Evolutionary conservation across 2,888 invertebrate genomes (phyloP).

Genomic region (Lochmaea capreae): DNA sequence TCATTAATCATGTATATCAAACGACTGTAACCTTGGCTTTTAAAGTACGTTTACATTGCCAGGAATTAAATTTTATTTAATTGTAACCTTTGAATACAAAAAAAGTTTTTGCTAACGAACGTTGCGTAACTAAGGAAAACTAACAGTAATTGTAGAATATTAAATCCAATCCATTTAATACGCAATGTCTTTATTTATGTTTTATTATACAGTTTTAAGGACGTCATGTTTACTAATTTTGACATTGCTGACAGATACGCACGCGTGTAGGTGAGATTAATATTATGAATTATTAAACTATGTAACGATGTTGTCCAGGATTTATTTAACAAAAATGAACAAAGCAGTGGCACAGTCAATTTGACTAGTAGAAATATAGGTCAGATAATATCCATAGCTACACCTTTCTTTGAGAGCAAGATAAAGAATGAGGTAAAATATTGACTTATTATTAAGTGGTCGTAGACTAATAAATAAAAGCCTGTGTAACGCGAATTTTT

Average conservation of each 20-base stretch:
- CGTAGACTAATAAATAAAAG: too few species aligned
- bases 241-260: background rate
- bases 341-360: too few species aligned
- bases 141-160: background rate
- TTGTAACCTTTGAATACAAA: constrained; percentile 40
- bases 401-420: too few species aligned
- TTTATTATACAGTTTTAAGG: background rate
- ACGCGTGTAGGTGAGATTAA: background rate
- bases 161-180: background rate
- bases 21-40: constrained; percentile 46
- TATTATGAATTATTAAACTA: background rate
- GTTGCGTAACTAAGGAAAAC: constrained; percentile 17
- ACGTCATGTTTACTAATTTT: background rate
- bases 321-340: too few species aligned
- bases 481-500: too few species aligned
- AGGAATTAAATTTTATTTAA: constrained; percentile 39
- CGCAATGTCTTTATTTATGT: background rate
- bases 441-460: too few species aligned
- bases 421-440: too few species aligned
- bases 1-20: constrained; percentile 29
- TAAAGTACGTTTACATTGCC: constrained; percentile 44
- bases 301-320: background rate
- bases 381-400: too few species aligned
- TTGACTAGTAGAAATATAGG: too few species aligned
- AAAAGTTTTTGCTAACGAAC: constrained; percentile 18